Percentiles rank a stretch among this genome's conserved stretches.
Evolutionary conservation across 2,113 vertebrate genomes (phyloP).

Genomic region (Pavo muticus): DNA sequence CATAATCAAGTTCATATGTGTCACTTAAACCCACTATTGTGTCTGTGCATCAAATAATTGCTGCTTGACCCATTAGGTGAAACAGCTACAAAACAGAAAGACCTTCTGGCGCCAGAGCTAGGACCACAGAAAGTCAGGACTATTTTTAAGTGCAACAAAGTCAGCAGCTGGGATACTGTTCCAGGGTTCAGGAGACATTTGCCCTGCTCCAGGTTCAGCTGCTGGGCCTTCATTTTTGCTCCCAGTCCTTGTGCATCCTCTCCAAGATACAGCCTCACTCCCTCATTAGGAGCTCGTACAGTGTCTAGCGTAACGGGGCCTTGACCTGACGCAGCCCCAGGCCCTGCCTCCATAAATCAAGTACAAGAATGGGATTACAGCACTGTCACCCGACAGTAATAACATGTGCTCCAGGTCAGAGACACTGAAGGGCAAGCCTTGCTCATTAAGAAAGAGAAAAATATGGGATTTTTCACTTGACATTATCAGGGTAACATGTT

Average conservation of each 20-base stretch:
- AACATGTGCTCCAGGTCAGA: slow-evolving; percentile 20
- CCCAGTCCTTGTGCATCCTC: neutral
- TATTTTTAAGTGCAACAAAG: neutral
- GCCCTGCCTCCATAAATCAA: slow-evolving; percentile 42
- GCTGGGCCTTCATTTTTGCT: neutral
- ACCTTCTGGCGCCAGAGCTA: neutral
- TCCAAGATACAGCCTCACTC: neutral
- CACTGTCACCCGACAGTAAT: neutral
- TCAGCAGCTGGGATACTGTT: neutral
- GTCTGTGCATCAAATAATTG: neutral
- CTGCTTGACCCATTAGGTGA: neutral
- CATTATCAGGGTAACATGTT: slow-evolving; percentile 28
- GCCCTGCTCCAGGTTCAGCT: neutral
- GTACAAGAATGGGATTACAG: slow-evolving; percentile 30
- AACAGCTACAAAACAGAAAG: neutral
- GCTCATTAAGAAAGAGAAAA: slow-evolving; percentile 49
- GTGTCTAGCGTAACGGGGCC: neutral
- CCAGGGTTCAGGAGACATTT: neutral
- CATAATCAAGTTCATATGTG: slow-evolving; percentile 17
- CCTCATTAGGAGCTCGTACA: neutral
- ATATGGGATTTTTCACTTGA: neutral
- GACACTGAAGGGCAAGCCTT: neutral
- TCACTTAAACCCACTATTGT: neutral
- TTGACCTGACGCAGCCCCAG: neutral
- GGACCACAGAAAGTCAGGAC: slow-evolving; percentile 1